Evolutionary conservation across 2,888 invertebrate genomes (phyloP), one percentile per base, ranked within the genome.

Genomic region (Trachelus troglodyta): DNA sequence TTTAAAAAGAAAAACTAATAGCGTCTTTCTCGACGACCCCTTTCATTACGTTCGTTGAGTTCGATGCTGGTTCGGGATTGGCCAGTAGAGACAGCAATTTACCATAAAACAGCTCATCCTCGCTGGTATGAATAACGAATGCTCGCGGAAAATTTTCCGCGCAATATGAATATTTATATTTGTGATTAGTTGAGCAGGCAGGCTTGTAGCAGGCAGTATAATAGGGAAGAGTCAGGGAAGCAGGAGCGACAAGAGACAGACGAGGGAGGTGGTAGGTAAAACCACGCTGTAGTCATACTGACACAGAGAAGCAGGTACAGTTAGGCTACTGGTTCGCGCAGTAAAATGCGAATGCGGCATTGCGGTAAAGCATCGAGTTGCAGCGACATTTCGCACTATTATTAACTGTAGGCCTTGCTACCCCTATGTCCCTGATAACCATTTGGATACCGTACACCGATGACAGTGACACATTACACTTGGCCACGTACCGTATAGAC

Each of bases 391-490:
- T 81, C 79, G 79, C 79, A 78, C 82, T 79, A 80, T 82, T 82
- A 82, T 82, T 82, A 82, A 81, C 82, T 82, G 82, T 79, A 77
- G 74, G 74, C 75, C 76, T 73, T 71, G 74, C 56, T 30, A 40
- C 74, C 77, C 37, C 77, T 30, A 35, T 82, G 82, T 78, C 77
- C 81, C 83, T 84, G 90, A 90, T 90, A 89, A 88, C 88, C 85
- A 88, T 89, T 89, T 83, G 85, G 85, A 85, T 87, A 86, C 83
- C 82, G 82, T 85, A 81, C 83, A 81, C 83, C 85, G 89, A 89
- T 89, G 90, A 89, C 90, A 90, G 88, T 90, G 90, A 91, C 89
- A 86, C 89, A 90, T 90, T 87, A 87, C 87, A 81, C 83, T 83
- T 71, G 83, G 85, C 83, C 83, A 79, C 83, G 81, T 82, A 83